Evolutionary conservation across 2,113 vertebrate genomes (phyloP).

Genomic region (Guaruba guarouba): DNA sequence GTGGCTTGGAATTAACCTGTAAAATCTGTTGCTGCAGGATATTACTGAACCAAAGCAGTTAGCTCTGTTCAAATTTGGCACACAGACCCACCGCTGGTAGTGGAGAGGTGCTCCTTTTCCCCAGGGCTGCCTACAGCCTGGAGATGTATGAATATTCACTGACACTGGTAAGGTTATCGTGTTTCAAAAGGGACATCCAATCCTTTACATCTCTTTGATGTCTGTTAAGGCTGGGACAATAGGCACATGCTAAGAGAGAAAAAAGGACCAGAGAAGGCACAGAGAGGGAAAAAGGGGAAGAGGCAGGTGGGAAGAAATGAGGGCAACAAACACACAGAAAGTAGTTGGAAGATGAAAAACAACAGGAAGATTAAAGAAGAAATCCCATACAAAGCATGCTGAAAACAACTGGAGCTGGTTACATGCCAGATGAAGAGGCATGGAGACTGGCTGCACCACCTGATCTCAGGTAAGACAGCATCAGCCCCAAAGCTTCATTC

Average conservation of each 20-base stretch:
- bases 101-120: neutral
- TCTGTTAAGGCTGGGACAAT: neutral
- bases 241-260: neutral
- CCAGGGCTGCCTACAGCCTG: constrained; percentile 24
- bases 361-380: neutral
- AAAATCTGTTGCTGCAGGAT: constrained; percentile 32
- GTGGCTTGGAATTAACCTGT: constrained; percentile 4
- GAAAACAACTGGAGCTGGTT: neutral
- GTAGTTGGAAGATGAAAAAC: neutral
- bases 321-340: neutral
- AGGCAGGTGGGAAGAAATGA: neutral
- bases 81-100: neutral
- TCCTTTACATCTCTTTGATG: constrained; percentile 16
- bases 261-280: neutral
- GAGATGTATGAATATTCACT: constrained; percentile 3
- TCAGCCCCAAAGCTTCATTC: neutral
- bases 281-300: neutral
- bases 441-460: neutral
- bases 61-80: neutral
- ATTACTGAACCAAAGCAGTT: neutral
- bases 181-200: neutral
- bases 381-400: neutral
- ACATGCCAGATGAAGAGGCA: neutral
- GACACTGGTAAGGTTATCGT: neutral
- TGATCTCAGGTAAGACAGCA: neutral